Percentiles rank a stretch among this genome's conserved stretches.
Conservation (phyloP, 2,888 invertebrate genomes). For the Myopa testacea region DNA sequence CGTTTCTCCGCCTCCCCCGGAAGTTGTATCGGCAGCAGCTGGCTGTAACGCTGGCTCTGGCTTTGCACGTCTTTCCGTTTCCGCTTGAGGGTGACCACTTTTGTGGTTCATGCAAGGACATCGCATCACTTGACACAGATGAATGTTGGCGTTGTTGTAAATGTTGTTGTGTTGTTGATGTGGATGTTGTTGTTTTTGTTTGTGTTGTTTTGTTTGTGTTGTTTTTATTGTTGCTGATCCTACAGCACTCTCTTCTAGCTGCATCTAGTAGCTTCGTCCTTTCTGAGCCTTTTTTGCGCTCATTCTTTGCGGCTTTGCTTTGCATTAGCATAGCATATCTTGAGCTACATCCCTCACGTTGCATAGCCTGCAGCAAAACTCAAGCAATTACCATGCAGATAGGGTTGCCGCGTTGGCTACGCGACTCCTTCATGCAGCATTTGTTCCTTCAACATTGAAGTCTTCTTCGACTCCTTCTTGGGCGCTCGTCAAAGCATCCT, state of each 20-base stretch:
- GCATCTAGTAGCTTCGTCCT: not conserved
- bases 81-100: not conserved
- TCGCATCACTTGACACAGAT: no score
- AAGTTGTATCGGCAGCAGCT: no score
- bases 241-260: no score
- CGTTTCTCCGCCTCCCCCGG: no score
- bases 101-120: no score
- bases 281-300: not conserved
- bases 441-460: not conserved
- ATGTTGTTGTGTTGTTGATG: no score
- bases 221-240: no score
- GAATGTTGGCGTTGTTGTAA: no score
- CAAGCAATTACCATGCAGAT: slow-evolving; percentile 11
- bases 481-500: not conserved
- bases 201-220: no score
- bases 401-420: not conserved
- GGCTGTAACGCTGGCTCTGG: not conserved
- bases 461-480: not conserved
- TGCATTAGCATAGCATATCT: not conserved
- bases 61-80: not conserved
- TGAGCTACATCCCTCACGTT: not conserved
- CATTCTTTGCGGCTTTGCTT: not conserved
- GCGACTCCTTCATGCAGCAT: no score
- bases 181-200: no score
- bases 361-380: not conserved